Conservation (phyloP, 2,797 vertebrate species). For the Clarias platycephalus region DNA sequence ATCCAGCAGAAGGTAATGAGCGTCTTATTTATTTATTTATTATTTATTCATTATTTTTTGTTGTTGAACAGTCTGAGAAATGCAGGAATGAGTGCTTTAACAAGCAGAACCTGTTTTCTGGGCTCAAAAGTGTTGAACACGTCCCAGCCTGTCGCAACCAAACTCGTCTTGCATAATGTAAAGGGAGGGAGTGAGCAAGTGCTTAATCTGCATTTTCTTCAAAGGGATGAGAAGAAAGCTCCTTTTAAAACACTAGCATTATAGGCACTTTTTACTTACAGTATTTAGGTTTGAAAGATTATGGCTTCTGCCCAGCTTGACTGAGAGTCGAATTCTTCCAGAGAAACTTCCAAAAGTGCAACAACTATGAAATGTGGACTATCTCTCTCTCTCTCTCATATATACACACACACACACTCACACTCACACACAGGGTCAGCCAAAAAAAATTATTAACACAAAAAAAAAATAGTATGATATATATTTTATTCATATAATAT, state of each 20-base stretch:
- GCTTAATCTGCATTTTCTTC: constrained; percentile 12
- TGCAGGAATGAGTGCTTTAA: constrained; percentile 25
- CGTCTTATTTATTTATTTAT: neutral
- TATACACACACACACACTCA: no score
- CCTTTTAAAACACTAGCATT: neutral
- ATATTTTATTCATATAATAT: no score
- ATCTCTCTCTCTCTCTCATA: no score
- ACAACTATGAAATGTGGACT: neutral
- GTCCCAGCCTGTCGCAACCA: constrained; percentile 37
- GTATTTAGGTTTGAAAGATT: neutral
- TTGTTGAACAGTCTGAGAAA: constrained; percentile 29
- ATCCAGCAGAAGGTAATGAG: no score
- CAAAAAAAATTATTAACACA: no score
- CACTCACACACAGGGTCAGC: no score
- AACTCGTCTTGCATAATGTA: neutral
- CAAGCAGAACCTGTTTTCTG: constrained; percentile 42
- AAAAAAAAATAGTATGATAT: no score
- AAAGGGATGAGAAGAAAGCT: neutral
- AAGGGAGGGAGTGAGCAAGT: constrained; percentile 5
- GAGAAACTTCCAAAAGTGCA: neutral
- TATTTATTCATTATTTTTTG: neutral
- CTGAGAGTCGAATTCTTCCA: neutral
- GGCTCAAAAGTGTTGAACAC: neutral
- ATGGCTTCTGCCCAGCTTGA: neutral
- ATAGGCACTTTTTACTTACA: neutral